These are phyloP conservation scores for Sebastiscus albofasciatus DNA, from an alignment of 2,797 vertebrate genomes.

Conservation along the genomic window DNA sequence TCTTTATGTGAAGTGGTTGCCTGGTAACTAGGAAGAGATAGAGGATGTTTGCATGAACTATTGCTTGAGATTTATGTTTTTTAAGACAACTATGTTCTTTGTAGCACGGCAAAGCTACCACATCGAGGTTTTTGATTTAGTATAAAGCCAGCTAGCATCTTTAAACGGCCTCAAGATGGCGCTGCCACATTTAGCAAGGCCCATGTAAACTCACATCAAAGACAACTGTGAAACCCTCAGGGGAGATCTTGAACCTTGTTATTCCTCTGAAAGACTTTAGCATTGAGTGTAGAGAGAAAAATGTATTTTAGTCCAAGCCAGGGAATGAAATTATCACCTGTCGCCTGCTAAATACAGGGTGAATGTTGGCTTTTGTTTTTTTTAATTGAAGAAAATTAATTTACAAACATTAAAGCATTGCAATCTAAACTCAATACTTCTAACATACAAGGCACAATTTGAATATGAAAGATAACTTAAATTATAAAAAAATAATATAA, in stretches of 20 bases:
- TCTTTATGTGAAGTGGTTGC: background rate
- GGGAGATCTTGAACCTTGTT: too few species aligned
- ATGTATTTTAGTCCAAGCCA: too few species aligned
- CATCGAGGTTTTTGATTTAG: background rate
- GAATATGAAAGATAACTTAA: too few species aligned
- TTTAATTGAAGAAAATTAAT: too few species aligned
- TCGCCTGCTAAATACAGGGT: too few species aligned
- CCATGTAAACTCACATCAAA: background rate
- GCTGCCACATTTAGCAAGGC: conserved; percentile 6
- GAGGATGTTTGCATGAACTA: fast-evolving
- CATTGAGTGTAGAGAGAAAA: background rate
- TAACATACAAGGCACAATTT: too few species aligned
- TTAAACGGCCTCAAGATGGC: conserved; percentile 34
- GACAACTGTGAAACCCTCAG: background rate
- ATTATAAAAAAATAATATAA: too few species aligned
- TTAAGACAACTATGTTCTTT: fast-evolving
- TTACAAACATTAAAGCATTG: too few species aligned
- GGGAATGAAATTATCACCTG: too few species aligned
- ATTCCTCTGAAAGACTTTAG: fast-evolving
- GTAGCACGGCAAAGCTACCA: fast-evolving
- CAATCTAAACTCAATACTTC: too few species aligned
- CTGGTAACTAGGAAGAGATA: fast-evolving
- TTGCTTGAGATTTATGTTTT: fast-evolving
- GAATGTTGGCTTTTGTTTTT: too few species aligned
- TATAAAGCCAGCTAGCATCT: background rate